Conservation (phyloP, 1,140 invertebrate species). For the Sarcophaga peregrina region DNA sequence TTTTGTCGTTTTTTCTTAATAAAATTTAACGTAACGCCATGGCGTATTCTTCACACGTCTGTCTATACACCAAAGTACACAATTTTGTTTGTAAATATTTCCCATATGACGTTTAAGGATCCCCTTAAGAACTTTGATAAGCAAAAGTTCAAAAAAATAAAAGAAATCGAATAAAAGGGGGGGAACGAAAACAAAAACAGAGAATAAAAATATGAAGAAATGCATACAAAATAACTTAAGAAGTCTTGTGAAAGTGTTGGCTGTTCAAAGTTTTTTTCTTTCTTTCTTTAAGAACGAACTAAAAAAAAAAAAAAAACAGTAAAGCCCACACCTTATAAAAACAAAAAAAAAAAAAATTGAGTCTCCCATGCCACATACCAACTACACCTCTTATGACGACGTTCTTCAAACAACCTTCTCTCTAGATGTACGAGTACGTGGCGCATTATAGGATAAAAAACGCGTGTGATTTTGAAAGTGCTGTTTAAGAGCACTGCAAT, state of each 20-base stretch:
- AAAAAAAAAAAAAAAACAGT: background rate
- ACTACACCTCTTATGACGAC: background rate
- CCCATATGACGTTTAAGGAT: slow-evolving; percentile 14
- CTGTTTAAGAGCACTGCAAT: background rate
- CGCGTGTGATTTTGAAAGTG: slow-evolving; percentile 21
- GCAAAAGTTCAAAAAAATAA: background rate
- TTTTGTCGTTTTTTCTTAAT: no score
- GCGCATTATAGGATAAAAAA: background rate
- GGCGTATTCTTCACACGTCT: no score
- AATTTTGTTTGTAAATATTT: background rate
- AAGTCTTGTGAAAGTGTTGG: slow-evolving; percentile 11
- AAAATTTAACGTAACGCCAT: no score
- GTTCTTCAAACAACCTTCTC: background rate
- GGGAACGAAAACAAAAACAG: background rate
- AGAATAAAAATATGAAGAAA: background rate
- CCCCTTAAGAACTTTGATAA: slow-evolving; percentile 21
- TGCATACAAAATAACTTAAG: background rate
- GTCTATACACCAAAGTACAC: no score
- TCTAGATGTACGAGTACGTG: background rate
- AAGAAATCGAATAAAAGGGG: background rate
- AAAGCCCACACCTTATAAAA: slow-evolving; percentile 10
- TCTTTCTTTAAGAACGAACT: background rate
- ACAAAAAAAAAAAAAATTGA: no score
- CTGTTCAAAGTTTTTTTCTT: background rate
- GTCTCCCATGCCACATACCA: background rate